Evolutionary conservation across 2,888 invertebrate genomes (phyloP).

Genomic region (Eutolmus rufibarbis): DNA sequence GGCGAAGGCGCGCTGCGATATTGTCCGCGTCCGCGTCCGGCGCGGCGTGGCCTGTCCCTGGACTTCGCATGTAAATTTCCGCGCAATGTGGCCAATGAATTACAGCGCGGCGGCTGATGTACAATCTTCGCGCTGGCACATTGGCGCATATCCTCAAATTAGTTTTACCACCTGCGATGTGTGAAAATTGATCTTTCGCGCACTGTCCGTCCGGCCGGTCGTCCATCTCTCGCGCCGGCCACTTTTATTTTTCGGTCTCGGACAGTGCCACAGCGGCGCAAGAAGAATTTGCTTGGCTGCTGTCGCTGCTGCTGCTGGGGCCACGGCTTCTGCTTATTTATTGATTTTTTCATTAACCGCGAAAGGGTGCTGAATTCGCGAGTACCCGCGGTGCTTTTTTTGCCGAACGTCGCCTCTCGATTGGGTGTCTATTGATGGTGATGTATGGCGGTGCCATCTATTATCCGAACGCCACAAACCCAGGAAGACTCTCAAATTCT

Average conservation of each 20-base stretch:
- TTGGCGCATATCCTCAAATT: constrained; percentile 23
- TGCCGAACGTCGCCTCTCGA: background rate
- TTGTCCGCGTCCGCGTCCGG: background rate
- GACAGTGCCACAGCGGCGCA: background rate
- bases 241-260: background rate
- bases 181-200: constrained; percentile 31
- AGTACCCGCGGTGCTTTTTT: background rate
- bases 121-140: constrained; percentile 13
- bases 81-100: constrained; percentile 1
- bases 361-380: background rate
- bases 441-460: constrained; percentile 3
- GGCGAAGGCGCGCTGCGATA: background rate
- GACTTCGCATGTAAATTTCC: background rate
- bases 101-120: constrained; percentile 4
- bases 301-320: background rate
- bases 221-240: background rate
- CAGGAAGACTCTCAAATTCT: background rate
- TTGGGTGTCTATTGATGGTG: constrained; percentile 11
- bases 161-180: constrained; percentile 26
- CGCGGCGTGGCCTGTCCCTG: background rate
- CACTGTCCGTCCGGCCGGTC: background rate
- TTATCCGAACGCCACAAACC: background rate
- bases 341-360: background rate
- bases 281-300: background rate
- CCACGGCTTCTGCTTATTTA: background rate